Evolutionary conservation across 2,888 invertebrate genomes (phyloP).

Genomic region (Agrochola litura): DNA sequence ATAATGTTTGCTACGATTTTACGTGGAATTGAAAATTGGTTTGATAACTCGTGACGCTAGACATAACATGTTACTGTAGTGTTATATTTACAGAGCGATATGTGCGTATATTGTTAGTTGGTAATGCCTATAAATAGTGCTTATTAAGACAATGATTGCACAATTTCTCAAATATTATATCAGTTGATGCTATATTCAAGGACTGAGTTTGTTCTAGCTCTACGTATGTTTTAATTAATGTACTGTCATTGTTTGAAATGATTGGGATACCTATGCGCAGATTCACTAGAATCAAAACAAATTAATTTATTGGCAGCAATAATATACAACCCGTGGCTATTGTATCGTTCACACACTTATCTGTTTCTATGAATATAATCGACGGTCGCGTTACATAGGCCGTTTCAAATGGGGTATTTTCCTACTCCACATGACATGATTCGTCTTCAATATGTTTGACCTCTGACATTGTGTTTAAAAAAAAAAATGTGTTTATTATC

Average conservation of each 20-base stretch:
- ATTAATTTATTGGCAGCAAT: constrained; percentile 58
- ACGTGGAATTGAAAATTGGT: constrained; percentile 48
- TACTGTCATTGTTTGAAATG: constrained; percentile 14
- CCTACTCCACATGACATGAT: constrained; percentile 1
- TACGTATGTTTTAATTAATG: constrained; percentile 36
- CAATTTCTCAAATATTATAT: constrained; percentile 43
- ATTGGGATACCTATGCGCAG: constrained; percentile 8
- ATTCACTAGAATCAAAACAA: constrained; percentile 46
- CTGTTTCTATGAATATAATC: constrained; percentile 12
- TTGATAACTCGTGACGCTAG: constrained; percentile 48
- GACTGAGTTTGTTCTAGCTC: constrained; percentile 18
- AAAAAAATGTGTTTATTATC: too few relatives aligned
- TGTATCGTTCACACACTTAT: constrained; percentile 2
- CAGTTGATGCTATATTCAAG: constrained; percentile 12
- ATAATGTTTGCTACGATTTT: constrained; percentile 52
- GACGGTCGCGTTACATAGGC: neutral
- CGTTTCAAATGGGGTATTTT: constrained; percentile 25
- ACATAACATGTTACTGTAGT: constrained; percentile 39
- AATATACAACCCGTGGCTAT: constrained; percentile 15
- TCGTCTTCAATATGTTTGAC: constrained; percentile 4
- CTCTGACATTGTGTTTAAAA: too few relatives aligned
- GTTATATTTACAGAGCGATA: constrained; percentile 43
- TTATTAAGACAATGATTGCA: constrained; percentile 38
- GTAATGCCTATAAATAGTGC: constrained; percentile 56
- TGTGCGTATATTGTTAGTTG: constrained; percentile 16